Percentiles rank a stretch among this genome's conserved stretches.
These are phyloP conservation scores for Falco novaeseelandiae DNA, from an alignment of 2,797 vertebrate genomes.

Conservation along the genomic window DNA sequence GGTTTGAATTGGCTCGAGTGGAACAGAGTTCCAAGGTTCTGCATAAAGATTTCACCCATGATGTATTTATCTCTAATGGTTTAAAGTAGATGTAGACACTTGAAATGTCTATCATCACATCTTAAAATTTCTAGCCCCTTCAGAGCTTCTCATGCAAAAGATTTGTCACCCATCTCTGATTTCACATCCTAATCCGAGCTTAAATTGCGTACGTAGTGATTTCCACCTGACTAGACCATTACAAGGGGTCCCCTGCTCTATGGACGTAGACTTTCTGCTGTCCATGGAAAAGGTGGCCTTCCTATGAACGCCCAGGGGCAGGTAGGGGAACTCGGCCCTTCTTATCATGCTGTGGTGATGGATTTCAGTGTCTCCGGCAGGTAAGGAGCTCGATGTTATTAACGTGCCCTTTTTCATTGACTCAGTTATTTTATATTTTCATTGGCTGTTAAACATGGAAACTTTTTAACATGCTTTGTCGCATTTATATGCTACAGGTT, in stretches of 20 bases:
- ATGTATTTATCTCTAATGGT: conserved; percentile 56
- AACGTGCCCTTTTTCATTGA: conserved; percentile 84
- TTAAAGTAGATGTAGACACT: conserved; percentile 76
- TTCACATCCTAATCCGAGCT: background rate
- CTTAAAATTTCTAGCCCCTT: conserved; percentile 71
- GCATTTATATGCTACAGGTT: conserved; percentile 99
- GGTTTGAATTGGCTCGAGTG: conserved; percentile 29
- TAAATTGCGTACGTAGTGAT: background rate
- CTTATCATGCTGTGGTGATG: conserved; percentile 79
- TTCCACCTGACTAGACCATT: conserved; percentile 40
- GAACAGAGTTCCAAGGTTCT: conserved; percentile 44
- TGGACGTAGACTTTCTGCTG: conserved; percentile 58
- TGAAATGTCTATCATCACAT: conserved; percentile 82
- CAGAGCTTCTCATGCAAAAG: conserved; percentile 48
- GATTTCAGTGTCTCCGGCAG: conserved; percentile 82
- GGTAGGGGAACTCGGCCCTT: conserved; percentile 57
- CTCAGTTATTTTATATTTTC: conserved; percentile 84
- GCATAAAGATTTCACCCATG: conserved; percentile 80
- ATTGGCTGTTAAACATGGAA: conserved; percentile 90
- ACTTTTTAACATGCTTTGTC: conserved; percentile 99
- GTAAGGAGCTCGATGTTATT: conserved; percentile 84
- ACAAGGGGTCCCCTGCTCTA: conserved; percentile 39
- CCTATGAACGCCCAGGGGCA: conserved; percentile 52
- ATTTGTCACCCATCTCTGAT: conserved; percentile 31
- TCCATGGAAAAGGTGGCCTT: conserved; percentile 52